Evolutionary conservation across 2,888 invertebrate species (phyloP), one percentile per base, ranked within the genome.

Genomic region (Spisula subtruncata): DNA sequence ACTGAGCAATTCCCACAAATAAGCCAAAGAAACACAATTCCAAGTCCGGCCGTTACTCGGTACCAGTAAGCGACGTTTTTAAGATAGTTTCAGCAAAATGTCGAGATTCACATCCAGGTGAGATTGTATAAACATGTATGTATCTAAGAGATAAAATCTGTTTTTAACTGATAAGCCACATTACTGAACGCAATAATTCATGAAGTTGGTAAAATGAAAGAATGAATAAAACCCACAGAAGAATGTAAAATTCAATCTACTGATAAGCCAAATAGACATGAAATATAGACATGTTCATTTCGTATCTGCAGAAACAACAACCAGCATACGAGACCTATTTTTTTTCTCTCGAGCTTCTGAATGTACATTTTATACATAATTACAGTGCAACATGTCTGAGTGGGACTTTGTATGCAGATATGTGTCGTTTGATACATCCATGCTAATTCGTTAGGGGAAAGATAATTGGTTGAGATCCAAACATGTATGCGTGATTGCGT

Each of bases 121-220:
- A 66, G 12, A 25, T 25, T 66, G 60, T 25, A 66, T 25, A 20
- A 66, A 25, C 5, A 25, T 25, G n/a, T 66, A 25, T 66, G 60
- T 66, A 25, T 6, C 25, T 0, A n/a, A 25, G 6, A 66, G 60
- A 66, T 66, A 66, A 66, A 8, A 4, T 0, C 60, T 66, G n/a
- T 8, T n/a, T 25, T 25, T 25, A 66, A 66, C 60, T 25, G 60
- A 66, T 66, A 66, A 66, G 60, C n/a, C 10, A 0, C 25, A n/a
- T 25, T 25, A 25, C 25, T 25, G 25, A 66, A 66, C 25, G 60
- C 60, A 25, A 66, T 66, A 66, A 66, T 66, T 66, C 60, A 66
- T 66, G 60, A n/a, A 25, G 60, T 66, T 66, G 60, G 25, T 66
- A 66, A 66, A 66, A 66, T 12, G 60, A 66, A 66, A 66, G 60